Conservation (phyloP, 2,888 invertebrate genomes). For the Ichneumoninae sp. region DNA sequence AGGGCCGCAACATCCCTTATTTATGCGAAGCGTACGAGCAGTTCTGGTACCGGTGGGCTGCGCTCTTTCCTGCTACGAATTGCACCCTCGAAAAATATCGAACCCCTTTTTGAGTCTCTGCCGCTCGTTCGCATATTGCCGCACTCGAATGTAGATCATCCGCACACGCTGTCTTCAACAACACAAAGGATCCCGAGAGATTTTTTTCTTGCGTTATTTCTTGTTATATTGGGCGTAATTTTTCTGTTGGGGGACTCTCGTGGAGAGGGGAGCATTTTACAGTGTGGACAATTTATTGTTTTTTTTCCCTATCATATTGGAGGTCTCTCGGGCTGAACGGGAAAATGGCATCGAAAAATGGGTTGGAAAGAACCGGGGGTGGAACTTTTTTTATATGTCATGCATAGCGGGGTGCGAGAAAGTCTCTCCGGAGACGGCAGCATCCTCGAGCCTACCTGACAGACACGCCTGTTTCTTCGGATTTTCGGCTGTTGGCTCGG, state of each 20-base stretch:
- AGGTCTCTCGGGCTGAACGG: constrained; percentile 12
- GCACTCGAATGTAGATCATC: constrained; percentile 57
- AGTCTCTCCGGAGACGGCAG: constrained; percentile 40
- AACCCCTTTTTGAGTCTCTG: constrained; percentile 56
- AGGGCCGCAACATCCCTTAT: constrained; percentile 62
- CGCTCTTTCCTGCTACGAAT: constrained; percentile 46
- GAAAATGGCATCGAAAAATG: constrained; percentile 52
- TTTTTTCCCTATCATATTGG: constrained; percentile 26
- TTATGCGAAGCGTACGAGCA: constrained; percentile 48
- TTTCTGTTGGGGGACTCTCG: constrained; percentile 21
- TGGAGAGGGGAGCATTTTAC: constrained; percentile 24
- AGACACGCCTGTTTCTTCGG: constrained; percentile 73
- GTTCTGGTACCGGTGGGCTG: constrained; percentile 45
- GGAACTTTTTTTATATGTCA: constrained; percentile 75
- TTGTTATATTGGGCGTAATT: constrained; percentile 62
- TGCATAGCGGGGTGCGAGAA: constrained; percentile 59
- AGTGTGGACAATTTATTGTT: constrained; percentile 56
- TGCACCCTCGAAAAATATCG: constrained; percentile 57
- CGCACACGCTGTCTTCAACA: constrained; percentile 46
- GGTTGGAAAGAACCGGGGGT: constrained; percentile 65
- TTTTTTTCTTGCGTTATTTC: constrained; percentile 60
- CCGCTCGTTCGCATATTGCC: constrained; percentile 50
- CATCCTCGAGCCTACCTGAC: constrained; percentile 71
- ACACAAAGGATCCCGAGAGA: constrained; percentile 59
- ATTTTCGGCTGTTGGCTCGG: constrained; percentile 56